Conservation (phyloP, 2,888 invertebrate genomes). For the Agonum fuliginosum region DNA sequence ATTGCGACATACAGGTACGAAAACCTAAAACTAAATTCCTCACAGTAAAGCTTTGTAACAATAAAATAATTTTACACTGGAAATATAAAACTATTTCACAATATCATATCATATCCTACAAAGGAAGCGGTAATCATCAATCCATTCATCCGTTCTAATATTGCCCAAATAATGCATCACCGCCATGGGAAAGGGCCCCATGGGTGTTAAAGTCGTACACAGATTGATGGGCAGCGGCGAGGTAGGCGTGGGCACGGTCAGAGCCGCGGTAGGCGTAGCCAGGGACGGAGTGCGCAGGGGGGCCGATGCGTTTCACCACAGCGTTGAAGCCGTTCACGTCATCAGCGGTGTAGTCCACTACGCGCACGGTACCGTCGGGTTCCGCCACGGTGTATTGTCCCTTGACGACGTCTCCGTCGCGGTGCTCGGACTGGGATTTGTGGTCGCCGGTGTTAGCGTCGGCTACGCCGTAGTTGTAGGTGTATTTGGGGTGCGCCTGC, state of each 20-base stretch:
- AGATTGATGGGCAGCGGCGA: constrained; percentile 60
- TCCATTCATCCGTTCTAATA: constrained; percentile 19
- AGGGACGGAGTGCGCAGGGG: constrained; percentile 62
- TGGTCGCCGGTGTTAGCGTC: constrained; percentile 79
- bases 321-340: constrained; percentile 68
- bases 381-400: constrained; percentile 71
- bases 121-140: neutral
- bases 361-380: constrained; percentile 72
- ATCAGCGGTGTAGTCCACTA: constrained; percentile 68
- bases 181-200: too few relatives aligned
- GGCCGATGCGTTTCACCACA: constrained; percentile 69
- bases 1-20: constrained; percentile 52
- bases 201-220: too few relatives aligned
- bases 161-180: constrained; percentile 37
- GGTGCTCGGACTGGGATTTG: constrained; percentile 77
- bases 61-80: constrained; percentile 28
- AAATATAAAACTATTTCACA: constrained; percentile 31
- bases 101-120: too few relatives aligned
- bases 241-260: constrained; percentile 59
- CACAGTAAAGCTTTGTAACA: constrained; percentile 56
- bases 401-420: constrained; percentile 78
- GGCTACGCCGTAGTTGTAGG: constrained; percentile 78
- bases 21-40: constrained; percentile 41
- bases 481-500: constrained; percentile 77
- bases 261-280: constrained; percentile 60